Evolutionary conservation across 2,113 vertebrate species (phyloP).

Genomic region (Trochalopteron elliotii): DNA sequence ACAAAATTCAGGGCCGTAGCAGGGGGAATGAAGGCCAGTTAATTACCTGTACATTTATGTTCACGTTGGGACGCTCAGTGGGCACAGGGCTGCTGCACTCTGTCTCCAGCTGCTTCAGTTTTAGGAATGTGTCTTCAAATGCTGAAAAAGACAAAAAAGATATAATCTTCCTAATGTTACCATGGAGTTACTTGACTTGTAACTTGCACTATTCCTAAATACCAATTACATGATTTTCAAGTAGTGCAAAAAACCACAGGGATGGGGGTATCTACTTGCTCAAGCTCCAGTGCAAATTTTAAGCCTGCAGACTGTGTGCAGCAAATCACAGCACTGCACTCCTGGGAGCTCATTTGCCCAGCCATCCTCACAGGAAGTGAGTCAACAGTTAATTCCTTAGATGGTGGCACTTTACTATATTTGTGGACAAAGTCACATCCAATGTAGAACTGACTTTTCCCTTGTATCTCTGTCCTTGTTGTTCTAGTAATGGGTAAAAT

Average conservation of each 20-base stretch:
- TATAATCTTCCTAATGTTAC: neutral
- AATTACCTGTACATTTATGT: slow-evolving; percentile 87
- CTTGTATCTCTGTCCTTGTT: neutral
- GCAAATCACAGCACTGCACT: neutral
- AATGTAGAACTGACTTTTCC: neutral
- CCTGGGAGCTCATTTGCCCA: neutral
- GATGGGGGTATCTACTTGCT: neutral
- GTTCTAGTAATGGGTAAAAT: neutral
- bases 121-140: slow-evolving; percentile 78
- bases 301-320: neutral
- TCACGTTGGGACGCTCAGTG: slow-evolving; percentile 64
- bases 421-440: neutral
- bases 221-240: neutral
- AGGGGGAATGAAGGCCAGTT: neutral
- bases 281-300: neutral
- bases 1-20: neutral
- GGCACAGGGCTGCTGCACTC: slow-evolving; percentile 61
- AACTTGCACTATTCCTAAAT: neutral
- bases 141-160: slow-evolving; percentile 16
- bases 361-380: rapidly evolving
- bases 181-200: neutral
- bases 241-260: neutral
- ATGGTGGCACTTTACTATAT: neutral
- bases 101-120: slow-evolving; percentile 84
- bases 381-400: neutral